Conservation (phyloP, 2,797 vertebrate genomes). For the Acomys russatus region DNA sequence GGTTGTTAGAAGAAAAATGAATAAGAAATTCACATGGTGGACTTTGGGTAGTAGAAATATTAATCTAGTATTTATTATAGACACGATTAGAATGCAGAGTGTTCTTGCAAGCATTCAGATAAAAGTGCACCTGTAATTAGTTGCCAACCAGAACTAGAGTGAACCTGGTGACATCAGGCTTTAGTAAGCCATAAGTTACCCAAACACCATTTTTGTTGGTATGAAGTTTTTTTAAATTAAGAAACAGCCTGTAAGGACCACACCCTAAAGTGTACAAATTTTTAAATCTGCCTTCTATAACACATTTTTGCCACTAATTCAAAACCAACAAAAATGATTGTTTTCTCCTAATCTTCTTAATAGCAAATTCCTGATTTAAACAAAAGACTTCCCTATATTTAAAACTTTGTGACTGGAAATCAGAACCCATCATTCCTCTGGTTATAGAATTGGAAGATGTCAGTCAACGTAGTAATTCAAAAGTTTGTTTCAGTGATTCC, state of each 20-base stretch:
- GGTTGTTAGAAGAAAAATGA: not conserved
- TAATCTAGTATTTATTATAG: not conserved
- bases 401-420: constrained; percentile 29
- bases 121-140: not conserved
- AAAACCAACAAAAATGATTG: not conserved
- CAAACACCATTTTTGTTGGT: not conserved
- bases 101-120: not conserved
- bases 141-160: not conserved
- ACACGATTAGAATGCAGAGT: not conserved
- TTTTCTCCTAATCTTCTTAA: not conserved
- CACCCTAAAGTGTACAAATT: not conserved
- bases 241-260: not conserved
- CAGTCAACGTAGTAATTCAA: not conserved
- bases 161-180: not conserved
- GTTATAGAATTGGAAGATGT: not conserved
- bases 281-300: not conserved
- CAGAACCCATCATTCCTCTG: not conserved
- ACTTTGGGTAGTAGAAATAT: not conserved
- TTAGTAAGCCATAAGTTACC: not conserved
- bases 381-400: not conserved
- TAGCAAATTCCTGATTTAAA: constrained; percentile 9
- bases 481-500: constrained; percentile 2
- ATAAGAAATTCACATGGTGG: not conserved
- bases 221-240: not conserved
- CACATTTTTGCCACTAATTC: not conserved